Evolutionary conservation across 2,888 invertebrate genomes (phyloP).

Genomic region (Homarus gammarus): DNA sequence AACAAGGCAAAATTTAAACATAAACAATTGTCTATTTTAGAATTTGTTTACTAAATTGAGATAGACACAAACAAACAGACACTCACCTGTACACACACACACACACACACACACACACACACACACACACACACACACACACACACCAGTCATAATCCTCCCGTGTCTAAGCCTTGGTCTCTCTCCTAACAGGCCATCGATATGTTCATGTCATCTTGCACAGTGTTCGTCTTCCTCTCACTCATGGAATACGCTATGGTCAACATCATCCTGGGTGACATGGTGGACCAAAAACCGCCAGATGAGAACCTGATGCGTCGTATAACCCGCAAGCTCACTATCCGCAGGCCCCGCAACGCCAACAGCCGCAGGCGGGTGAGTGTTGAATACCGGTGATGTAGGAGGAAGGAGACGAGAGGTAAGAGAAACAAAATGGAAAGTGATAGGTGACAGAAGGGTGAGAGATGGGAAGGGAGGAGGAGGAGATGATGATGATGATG

Average conservation of each 20-base stretch:
- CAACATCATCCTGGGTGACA: slow-evolving; percentile 77
- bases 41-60: no score
- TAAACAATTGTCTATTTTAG: no score
- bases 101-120: no score
- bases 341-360: slow-evolving; percentile 22
- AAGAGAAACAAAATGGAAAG: not conserved
- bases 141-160: no score
- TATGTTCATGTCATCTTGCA: slow-evolving; percentile 77
- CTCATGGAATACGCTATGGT: slow-evolving; percentile 77
- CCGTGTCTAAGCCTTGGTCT: no score
- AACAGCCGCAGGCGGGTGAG: slow-evolving; percentile 48
- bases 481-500: no score
- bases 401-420: not conserved
- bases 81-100: no score
- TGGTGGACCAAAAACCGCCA: slow-evolving; percentile 74
- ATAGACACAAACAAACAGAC: no score
- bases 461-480: not conserved
- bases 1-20: no score
- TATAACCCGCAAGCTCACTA: slow-evolving; percentile 61
- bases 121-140: no score
- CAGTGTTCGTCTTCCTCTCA: slow-evolving; percentile 76
- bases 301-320: slow-evolving; percentile 57
- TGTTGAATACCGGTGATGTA: not conserved
- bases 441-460: not conserved
- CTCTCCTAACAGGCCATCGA: slow-evolving; percentile 76